These are phyloP conservation scores for Lepidonotus clava DNA, from an alignment of 2,888 invertebrate species.

Conservation along the genomic window DNA sequence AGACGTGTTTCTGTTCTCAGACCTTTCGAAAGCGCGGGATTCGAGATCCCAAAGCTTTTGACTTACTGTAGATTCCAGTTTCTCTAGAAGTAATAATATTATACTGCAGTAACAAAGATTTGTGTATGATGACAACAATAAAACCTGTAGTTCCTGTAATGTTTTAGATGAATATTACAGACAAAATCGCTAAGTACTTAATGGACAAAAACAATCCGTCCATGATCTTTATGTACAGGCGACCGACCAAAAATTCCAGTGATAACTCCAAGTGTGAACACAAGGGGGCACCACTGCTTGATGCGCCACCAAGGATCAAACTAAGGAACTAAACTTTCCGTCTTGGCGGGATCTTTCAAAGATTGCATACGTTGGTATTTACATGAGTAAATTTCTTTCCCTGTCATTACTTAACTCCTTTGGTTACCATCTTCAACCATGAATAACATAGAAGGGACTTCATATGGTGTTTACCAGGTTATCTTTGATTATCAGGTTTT, in stretches of 20 bases:
- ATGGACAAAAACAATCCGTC: too few relatives aligned
- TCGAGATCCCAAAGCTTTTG: neutral
- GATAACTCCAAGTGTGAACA: too few relatives aligned
- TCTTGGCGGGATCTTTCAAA: neutral
- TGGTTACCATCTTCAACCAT: too few relatives aligned
- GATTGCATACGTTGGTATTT: conserved; percentile 24
- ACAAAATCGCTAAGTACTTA: conserved; percentile 25
- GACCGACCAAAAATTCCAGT: too few relatives aligned
- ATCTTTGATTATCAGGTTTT: too few relatives aligned
- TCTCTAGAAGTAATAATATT: neutral
- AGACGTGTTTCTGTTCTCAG: neutral
- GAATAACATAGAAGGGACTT: too few relatives aligned
- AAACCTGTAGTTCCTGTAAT: neutral
- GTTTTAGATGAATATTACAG: neutral
- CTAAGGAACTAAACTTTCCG: neutral
- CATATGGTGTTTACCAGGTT: too few relatives aligned
- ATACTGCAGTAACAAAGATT: conserved; percentile 20
- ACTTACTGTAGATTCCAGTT: neutral
- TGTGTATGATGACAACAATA: conserved; percentile 36
- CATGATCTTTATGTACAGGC: too few relatives aligned
- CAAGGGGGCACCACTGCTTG: neutral
- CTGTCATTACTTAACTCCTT: too few relatives aligned
- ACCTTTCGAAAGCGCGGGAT: neutral
- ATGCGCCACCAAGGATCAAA: neutral
- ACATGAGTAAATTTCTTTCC: too few relatives aligned